phyloP scores from a whole-genome alignment of 2,888 invertebrate species.

The Cyrtodaria siliqua region DNA sequence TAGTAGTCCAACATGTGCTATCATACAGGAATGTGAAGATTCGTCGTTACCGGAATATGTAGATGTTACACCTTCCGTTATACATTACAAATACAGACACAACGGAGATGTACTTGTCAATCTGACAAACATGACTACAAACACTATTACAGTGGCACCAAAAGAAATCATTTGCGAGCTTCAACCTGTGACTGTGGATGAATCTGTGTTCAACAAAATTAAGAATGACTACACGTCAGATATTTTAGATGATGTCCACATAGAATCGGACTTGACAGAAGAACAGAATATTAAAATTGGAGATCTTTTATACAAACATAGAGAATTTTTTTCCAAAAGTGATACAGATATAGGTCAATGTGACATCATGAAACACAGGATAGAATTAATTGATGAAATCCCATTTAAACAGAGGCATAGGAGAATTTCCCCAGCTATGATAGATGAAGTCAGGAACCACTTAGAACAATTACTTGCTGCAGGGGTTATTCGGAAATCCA shows the following conservation, averaged over 20 bases:
- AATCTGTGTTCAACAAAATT: slow-evolving; percentile 3
- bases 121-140: no score
- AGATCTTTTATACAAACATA: slow-evolving; percentile 5
- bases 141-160: no score
- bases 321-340: slow-evolving; percentile 18
- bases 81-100: no score
- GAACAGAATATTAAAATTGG: slow-evolving; percentile 1
- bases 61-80: no score
- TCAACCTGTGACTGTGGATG: slow-evolving; percentile 12
- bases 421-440: slow-evolving; percentile 23
- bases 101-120: no score
- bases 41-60: no score
- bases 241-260: background rate
- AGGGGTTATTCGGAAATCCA: no score
- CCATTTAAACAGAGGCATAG: slow-evolving; percentile 26
- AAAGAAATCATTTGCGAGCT: slow-evolving; percentile 14
- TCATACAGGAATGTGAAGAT: no score
- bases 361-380: slow-evolving; percentile 16
- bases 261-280: slow-evolving; percentile 2
- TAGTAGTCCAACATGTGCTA: no score
- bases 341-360: slow-evolving; percentile 15
- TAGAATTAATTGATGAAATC: slow-evolving; percentile 4
- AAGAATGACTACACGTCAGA: background rate
- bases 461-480: no score
- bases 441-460: no score